phyloP scores from a whole-genome alignment of 92 coral and sea anemone genomes.

The Epizoanthus stellaris region DNA sequence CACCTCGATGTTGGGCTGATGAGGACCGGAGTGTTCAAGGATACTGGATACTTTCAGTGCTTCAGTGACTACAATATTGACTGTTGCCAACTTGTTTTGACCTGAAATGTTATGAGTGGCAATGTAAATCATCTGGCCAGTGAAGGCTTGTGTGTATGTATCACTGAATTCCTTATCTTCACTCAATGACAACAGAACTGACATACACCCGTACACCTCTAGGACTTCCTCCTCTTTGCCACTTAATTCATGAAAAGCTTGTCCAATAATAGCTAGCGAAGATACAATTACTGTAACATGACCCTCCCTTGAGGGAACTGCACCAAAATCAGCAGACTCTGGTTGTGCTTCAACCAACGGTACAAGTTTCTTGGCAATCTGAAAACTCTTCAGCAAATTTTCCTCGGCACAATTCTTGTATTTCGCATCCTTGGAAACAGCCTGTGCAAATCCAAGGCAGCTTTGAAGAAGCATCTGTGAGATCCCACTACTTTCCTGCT shows the following conservation, averaged over 20 bases:
- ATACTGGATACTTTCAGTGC: too few species aligned
- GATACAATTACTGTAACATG: neutral
- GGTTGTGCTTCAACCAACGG: neutral
- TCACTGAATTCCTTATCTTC: conserved; percentile 2
- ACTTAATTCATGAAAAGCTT: neutral
- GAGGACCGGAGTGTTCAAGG: too few species aligned
- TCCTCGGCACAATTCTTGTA: neutral
- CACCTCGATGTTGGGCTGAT: too few species aligned
- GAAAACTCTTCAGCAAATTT: neutral
- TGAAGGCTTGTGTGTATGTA: neutral
- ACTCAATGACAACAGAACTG: neutral
- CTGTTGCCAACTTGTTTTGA: neutral
- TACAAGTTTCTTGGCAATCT: neutral
- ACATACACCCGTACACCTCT: neutral
- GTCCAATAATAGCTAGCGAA: neutral
- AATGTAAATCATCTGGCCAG: conserved; percentile 6
- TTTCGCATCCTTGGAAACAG: neutral
- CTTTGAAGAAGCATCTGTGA: neutral
- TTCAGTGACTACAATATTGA: neutral
- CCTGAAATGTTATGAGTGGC: neutral
- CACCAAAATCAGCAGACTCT: neutral
- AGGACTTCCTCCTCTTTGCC: neutral
- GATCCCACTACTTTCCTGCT: neutral
- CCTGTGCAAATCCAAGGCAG: conserved; percentile 8
- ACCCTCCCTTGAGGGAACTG: neutral